These are phyloP conservation scores for Scaptomyza polygonia DNA, from an alignment of 2,888 invertebrate genomes.

Conservation along the genomic window DNA sequence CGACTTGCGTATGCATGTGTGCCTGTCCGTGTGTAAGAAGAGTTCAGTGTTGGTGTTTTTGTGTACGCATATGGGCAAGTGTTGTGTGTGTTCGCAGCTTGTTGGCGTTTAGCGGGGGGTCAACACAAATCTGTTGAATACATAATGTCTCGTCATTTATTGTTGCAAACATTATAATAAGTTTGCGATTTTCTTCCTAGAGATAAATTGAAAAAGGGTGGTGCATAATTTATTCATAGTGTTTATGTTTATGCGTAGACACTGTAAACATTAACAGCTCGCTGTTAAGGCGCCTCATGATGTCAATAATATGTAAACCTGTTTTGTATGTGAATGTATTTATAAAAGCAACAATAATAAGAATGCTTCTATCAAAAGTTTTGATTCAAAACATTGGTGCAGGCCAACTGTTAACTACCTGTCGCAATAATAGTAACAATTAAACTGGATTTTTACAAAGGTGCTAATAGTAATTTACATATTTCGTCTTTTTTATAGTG, in stretches of 20 bases:
- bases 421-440: neutral
- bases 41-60: conserved; percentile 32
- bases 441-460: neutral
- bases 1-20: conserved; percentile 51
- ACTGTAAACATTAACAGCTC: conserved; percentile 2
- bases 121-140: conserved; percentile 55
- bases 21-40: conserved; percentile 61
- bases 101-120: conserved; percentile 43
- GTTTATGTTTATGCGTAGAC: neutral
- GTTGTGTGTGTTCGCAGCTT: conserved; percentile 11
- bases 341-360: conserved; percentile 2
- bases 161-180: conserved; percentile 1
- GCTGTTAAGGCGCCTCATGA: conserved; percentile 3
- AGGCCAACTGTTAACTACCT: conserved; percentile 1
- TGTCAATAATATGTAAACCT: conserved; percentile 11
- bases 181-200: neutral
- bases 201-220: neutral
- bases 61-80: conserved; percentile 19
- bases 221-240: neutral
- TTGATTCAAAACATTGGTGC: conserved; percentile 8
- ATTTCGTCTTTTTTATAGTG: conserved; percentile 88
- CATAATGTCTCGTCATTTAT: conserved; percentile 20
- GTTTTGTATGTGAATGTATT: conserved; percentile 8
- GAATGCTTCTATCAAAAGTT: neutral
- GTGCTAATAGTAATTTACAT: neutral